phyloP scores from a whole-genome alignment of 1,140 invertebrate genomes.

The Colletes latitarsis region DNA sequence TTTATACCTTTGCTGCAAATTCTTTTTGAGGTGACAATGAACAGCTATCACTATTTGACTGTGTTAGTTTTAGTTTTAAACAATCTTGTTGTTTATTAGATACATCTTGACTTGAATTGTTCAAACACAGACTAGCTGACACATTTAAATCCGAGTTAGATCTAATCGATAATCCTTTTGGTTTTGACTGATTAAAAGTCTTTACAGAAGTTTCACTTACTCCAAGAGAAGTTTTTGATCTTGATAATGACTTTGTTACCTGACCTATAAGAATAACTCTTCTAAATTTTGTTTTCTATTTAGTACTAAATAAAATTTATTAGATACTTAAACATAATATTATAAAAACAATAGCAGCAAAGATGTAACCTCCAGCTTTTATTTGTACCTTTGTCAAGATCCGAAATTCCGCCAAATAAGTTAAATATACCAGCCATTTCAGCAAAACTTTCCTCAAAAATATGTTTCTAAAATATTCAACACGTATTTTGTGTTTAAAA shows the following conservation, averaged over 20 bases:
- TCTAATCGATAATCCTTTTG: constrained; percentile 68
- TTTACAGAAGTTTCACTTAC: constrained; percentile 34
- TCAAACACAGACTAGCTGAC: neutral
- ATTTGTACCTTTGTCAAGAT: constrained; percentile 39
- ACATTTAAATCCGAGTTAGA: constrained; percentile 67
- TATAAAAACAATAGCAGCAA: neutral
- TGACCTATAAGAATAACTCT: constrained; percentile 35
- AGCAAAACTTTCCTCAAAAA: neutral
- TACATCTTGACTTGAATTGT: neutral
- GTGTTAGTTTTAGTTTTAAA: constrained; percentile 37
- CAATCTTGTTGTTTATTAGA: constrained; percentile 14
- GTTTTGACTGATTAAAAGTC: constrained; percentile 34
- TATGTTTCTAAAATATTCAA: neutral
- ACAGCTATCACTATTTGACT: constrained; percentile 32
- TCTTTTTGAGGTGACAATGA: constrained; percentile 50
- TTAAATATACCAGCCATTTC: constrained; percentile 70
- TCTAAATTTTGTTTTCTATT: constrained; percentile 10
- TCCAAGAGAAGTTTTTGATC: constrained; percentile 39
- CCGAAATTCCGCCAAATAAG: constrained; percentile 48
- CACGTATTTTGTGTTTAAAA: neutral
- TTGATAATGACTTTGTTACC: neutral
- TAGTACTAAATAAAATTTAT: neutral
- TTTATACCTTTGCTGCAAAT: constrained; percentile 55
- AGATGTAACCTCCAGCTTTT: neutral
- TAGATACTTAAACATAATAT: neutral